Evolutionary conservation across 2,888 invertebrate genomes (phyloP).

Genomic region (Chesias legatella): DNA sequence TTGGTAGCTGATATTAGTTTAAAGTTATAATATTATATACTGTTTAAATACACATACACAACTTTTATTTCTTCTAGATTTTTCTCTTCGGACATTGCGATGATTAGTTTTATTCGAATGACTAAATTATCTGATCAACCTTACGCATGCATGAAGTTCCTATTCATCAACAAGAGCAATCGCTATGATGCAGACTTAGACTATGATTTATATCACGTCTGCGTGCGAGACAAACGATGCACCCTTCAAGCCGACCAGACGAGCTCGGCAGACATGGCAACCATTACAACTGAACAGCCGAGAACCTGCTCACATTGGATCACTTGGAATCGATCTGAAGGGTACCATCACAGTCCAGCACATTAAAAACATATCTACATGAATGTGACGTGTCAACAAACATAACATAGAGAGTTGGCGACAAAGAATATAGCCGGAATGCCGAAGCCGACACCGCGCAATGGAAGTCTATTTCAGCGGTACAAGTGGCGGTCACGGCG

Average conservation of each 20-base stretch:
- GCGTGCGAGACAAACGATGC: constrained; percentile 42
- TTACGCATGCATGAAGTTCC: constrained; percentile 9
- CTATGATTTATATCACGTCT: constrained; percentile 59
- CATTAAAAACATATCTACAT: constrained; percentile 44
- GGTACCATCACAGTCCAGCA: constrained; percentile 44
- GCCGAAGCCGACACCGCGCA: constrained; percentile 68
- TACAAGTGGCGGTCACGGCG: constrained; percentile 62
- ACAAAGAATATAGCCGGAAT: constrained; percentile 70
- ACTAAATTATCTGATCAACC: constrained; percentile 10
- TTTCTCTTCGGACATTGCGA: neutral
- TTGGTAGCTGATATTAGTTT: no score
- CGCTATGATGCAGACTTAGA: constrained; percentile 44
- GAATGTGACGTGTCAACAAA: constrained; percentile 49
- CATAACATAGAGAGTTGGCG: constrained; percentile 55
- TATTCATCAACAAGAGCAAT: constrained; percentile 38
- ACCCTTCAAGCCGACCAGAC: constrained; percentile 37
- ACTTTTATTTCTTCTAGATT: no score
- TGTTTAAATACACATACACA: no score
- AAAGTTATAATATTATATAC: no score
- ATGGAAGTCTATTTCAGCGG: constrained; percentile 70
- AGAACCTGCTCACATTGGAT: constrained; percentile 25
- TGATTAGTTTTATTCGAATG: neutral
- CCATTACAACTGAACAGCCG: constrained; percentile 39
- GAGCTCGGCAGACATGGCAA: constrained; percentile 42
- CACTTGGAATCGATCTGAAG: constrained; percentile 15